Evolutionary conservation across 2,113 vertebrate genomes (phyloP), one percentile per base, ranked within the genome.

Genomic region (Capreolus pygargus): DNA sequence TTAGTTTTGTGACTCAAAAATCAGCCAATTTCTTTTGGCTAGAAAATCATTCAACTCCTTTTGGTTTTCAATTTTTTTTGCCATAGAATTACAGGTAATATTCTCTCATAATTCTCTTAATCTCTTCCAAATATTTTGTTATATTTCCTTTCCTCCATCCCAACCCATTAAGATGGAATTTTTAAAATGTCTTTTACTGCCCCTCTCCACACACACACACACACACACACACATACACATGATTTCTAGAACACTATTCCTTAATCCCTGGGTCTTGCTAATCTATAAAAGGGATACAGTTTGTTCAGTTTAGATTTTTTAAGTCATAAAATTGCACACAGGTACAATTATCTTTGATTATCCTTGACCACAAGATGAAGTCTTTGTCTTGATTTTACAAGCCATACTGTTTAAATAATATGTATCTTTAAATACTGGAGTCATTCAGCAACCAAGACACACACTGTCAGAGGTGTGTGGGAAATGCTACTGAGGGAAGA

Each of bases 1-100:
- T 70, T 87, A 79, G 6, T 79, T 85, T 89, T 79, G 23, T 88
- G 93, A 43, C 54, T 64, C 67, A 88, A 96, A 89, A 96, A 57
- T 74, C 33, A 83, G 6, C 79, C 27, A 60, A 28, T 76, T 93
- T 45, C 14, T 25, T 17, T 84, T 64, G 57, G 36, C 57, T 58
- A 85, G 83, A 95, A 89, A 85, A 57, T 70, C 36, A 83, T 12
- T 61, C 7, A 70, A 14, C 61, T 89, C n/a, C 6, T 30, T 17
- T 84, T 78, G 45, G 27, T 47, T 58, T 58, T 74, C 54, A 91
- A 91, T 96, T 47, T 14, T 76, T 76, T 67, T 47, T 97, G 52
- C 17, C 15, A 28, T 12, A 74, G n/a, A 92, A 93, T 84, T 67
- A 19, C 36, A 95, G 70, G 11, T 57, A 86, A 86, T 64, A 89